Evolutionary conservation across 2,113 vertebrate species (phyloP).

Genomic region (Catharus minimus): DNA sequence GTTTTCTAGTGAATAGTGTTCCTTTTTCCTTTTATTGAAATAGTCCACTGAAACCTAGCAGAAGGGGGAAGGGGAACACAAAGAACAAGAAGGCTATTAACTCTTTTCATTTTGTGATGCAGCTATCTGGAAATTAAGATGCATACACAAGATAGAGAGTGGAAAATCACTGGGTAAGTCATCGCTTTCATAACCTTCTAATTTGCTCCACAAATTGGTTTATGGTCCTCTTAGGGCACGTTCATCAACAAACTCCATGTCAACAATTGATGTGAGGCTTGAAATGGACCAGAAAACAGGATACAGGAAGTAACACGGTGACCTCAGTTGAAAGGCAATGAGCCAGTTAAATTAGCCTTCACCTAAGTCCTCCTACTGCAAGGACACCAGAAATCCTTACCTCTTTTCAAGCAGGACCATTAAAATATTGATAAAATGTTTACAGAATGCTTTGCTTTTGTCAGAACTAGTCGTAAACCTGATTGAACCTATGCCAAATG

Average conservation of each 20-base stretch:
- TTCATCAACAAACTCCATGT: constrained; percentile 43
- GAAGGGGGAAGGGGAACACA: not conserved
- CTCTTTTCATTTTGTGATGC: constrained; percentile 31
- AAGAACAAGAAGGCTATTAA: constrained; percentile 36
- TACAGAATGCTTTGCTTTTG: not conserved
- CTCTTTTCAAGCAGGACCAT: not conserved
- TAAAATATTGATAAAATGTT: not conserved
- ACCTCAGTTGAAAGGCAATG: constrained; percentile 15
- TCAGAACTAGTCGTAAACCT: not conserved
- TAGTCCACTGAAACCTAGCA: constrained; percentile 44
- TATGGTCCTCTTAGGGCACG: constrained; percentile 22
- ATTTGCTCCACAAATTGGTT: constrained; percentile 55
- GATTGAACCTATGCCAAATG: not conserved
- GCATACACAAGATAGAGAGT: not conserved
- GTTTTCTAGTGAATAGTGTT: constrained; percentile 70
- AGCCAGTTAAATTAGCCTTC: not conserved
- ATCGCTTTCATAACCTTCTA: constrained; percentile 40
- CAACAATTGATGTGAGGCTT: constrained; percentile 49
- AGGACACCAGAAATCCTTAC: not conserved
- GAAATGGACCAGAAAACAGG: constrained; percentile 53
- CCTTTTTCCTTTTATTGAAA: constrained; percentile 61
- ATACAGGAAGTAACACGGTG: constrained; percentile 31
- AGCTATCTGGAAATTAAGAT: constrained; percentile 55
- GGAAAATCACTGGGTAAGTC: constrained; percentile 36
- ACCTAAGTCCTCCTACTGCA: not conserved